phyloP scores from a whole-genome alignment of 2,888 invertebrate species.

The Drosophila helvetica region DNA sequence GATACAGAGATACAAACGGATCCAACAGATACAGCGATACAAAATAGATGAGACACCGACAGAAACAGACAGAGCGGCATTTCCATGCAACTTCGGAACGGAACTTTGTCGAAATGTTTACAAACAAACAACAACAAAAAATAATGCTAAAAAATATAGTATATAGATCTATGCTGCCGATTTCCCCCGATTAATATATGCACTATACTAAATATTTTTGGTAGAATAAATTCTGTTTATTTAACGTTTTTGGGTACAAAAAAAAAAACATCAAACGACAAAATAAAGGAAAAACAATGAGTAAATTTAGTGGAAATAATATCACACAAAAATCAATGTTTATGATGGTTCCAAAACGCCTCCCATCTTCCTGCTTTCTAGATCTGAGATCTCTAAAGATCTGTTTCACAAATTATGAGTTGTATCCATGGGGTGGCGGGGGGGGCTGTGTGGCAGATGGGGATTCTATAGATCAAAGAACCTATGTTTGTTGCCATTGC shows the following conservation, averaged over 20 bases:
- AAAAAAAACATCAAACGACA: slow-evolving; percentile 78
- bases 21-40: slow-evolving; percentile 62
- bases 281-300: slow-evolving; percentile 21
- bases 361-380: slow-evolving; percentile 36
- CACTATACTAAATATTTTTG: slow-evolving; percentile 38
- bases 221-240: slow-evolving; percentile 67
- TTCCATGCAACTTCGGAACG: slow-evolving; percentile 52
- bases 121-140: slow-evolving; percentile 57
- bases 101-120: slow-evolving; percentile 75
- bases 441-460: slow-evolving; percentile 30
- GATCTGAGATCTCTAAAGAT: slow-evolving; percentile 1
- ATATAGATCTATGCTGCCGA: slow-evolving; percentile 25
- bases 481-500: slow-evolving; percentile 78
- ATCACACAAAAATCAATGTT: slow-evolving; percentile 63
- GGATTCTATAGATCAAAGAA: slow-evolving; percentile 72
- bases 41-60: slow-evolving; percentile 7
- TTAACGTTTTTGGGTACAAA: slow-evolving; percentile 53
- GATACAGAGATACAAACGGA: neutral
- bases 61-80: slow-evolving; percentile 7
- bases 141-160: slow-evolving; percentile 58
- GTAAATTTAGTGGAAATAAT: slow-evolving; percentile 23
- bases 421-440: slow-evolving; percentile 5
- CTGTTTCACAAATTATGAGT: slow-evolving; percentile 68
- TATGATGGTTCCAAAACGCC: slow-evolving; percentile 49
- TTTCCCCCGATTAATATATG: slow-evolving; percentile 10